Evolutionary conservation across 2,888 invertebrate genomes (phyloP), one percentile per base, ranked within the genome.

Genomic region (Hoplodrina ambigua): DNA sequence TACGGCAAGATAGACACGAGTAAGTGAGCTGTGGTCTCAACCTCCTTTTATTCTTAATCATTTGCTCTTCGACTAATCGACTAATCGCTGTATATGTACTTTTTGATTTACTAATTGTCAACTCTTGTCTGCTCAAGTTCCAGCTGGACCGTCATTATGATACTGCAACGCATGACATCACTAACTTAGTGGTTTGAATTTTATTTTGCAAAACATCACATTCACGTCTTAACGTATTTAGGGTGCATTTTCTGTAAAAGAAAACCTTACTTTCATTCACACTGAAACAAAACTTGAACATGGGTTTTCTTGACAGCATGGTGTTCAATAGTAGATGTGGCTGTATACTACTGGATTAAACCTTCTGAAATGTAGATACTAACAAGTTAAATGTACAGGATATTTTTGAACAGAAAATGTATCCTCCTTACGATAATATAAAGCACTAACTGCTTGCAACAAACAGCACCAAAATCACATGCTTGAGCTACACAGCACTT

Each of bases 1-100:
- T 93, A 92, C 94, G 93, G 94, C 93, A 93, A 92, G 89, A 90
- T 95, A 92, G 90, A 94, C 89, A 90, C 89, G 92, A 94, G 96
- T 96, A 96, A 96, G 96, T 96, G 95, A 96, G 95, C 94, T 96
- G 96, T 96, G 96, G 96, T 96, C 96, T 96, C 96, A 94, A 95
- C 89, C 89, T 92, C 89, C 92, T 93, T 88, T 91, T 92, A 90
- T 90, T 89, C 90, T 91, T 92, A 93, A 92, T 92, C 89, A 93
- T 93, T 88, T 88, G 91, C 93, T 93, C 94, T 90, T 92, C 88
- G 85, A 95, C 94, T 94, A 94, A 95, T 93, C 83, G 81, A 95
- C 95, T 95, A 95, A 95, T 94, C 88, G 92, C 93, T 94, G 92
- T 93, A 86, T 46, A 85, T 90, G 88, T 84, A 89, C 85, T 82